Percentiles rank a stretch among this genome's conserved stretches.
Evolutionary conservation across 2,888 invertebrate species (phyloP).

Genomic region (Platerodrilus igneus): DNA sequence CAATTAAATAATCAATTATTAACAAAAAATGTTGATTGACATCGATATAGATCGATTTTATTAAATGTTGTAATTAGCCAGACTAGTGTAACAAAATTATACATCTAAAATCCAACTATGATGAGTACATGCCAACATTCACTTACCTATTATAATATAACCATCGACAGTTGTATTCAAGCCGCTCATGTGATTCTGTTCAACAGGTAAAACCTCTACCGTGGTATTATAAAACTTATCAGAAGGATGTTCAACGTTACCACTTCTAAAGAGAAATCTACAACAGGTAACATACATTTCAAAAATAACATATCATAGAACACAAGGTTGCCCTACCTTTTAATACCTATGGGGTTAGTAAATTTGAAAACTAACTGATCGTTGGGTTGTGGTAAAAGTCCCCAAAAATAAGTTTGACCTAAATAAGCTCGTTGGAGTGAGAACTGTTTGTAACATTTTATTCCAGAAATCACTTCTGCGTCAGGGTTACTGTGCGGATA

Average conservation of each 20-base stretch:
- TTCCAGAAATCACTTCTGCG: slow-evolving; percentile 63
- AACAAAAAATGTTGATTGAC: no score
- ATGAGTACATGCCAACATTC: no score
- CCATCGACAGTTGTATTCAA: slow-evolving; percentile 63
- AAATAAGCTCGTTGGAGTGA: slow-evolving; percentile 75
- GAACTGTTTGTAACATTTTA: slow-evolving; percentile 76
- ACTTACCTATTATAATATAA: slow-evolving; percentile 64
- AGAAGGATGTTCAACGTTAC: slow-evolving; percentile 83
- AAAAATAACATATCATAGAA: not conserved
- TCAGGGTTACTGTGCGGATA: slow-evolving; percentile 76
- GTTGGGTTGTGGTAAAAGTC: slow-evolving; percentile 74
- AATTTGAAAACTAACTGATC: slow-evolving; percentile 80
- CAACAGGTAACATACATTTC: slow-evolving; percentile 31
- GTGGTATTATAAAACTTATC: slow-evolving; percentile 85
- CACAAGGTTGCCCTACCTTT: slow-evolving; percentile 53
- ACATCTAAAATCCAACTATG: no score
- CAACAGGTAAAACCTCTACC: slow-evolving; percentile 69
- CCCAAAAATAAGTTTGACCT: slow-evolving; percentile 91
- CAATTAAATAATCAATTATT: no score
- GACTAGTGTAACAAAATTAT: no score
- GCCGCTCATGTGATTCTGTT: slow-evolving; percentile 44
- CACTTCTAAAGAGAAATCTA: slow-evolving; percentile 80
- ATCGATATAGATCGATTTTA: no score
- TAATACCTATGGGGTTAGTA: slow-evolving; percentile 62
- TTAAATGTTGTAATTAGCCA: no score